phyloP scores from a whole-genome alignment of 2,113 vertebrate species.

The Aplodontia rufa region DNA sequence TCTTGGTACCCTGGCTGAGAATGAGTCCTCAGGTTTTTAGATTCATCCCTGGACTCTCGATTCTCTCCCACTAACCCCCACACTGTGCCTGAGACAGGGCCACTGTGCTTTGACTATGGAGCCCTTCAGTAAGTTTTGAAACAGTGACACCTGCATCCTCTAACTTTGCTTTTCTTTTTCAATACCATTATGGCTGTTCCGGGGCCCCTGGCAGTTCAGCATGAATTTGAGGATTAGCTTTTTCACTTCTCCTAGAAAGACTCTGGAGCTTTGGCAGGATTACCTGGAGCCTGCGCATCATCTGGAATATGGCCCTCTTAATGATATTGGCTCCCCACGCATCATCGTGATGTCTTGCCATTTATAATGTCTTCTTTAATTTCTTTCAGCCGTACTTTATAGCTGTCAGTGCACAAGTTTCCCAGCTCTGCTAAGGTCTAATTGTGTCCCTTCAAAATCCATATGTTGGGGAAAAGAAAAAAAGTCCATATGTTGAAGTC shows the following conservation, averaged over 20 bases:
- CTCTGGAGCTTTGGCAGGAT: neutral
- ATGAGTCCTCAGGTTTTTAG: neutral
- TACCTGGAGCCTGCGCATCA: neutral
- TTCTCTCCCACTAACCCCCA: neutral
- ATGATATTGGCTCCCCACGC: neutral
- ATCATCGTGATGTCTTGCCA: neutral
- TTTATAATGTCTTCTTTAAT: neutral
- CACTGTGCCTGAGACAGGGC: neutral
- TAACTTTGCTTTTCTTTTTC: neutral
- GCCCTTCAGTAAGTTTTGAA: slow-evolving; percentile 5
- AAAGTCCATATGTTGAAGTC: neutral
- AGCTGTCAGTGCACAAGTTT: neutral
- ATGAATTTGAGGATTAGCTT: neutral
- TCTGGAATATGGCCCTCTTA: neutral
- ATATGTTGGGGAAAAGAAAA: no score
- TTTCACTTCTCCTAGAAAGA: neutral
- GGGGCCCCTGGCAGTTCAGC: neutral
- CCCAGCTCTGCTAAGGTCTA: neutral
- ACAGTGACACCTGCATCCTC: neutral
- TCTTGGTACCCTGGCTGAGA: neutral
- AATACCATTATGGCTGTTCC: neutral
- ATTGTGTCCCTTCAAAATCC: neutral
- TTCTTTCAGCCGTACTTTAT: slow-evolving; percentile 23
- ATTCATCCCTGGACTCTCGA: neutral
- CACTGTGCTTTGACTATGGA: neutral